Conservation (phyloP, 2,113 vertebrate species). For the Bos indicus region DNA sequence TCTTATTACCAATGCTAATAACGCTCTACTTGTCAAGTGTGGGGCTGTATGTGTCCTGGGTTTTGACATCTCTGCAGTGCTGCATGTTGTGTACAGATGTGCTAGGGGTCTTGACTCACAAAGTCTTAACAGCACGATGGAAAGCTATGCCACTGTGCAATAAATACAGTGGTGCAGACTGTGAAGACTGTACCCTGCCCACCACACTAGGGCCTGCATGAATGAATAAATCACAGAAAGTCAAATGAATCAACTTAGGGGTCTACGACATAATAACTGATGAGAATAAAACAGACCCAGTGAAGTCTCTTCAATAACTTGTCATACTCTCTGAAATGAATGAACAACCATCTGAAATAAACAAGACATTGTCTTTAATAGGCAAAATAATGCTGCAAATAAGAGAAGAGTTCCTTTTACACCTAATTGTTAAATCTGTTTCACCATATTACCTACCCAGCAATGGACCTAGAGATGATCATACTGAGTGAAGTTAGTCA, state of each 20-base stretch:
- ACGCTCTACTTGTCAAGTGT: constrained; percentile 45
- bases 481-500: not conserved
- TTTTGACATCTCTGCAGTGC: constrained; percentile 58
- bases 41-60: not conserved
- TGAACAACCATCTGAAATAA: not conserved
- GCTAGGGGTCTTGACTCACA: not conserved
- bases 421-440: not conserved
- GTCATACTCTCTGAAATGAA: not conserved
- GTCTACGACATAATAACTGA: not conserved
- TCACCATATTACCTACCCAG: not conserved
- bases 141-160: not conserved
- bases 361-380: not conserved
- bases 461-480: not conserved
- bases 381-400: not conserved
- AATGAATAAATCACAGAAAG: not conserved
- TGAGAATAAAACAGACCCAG: not conserved
- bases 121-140: not conserved
- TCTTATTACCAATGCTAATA: constrained; percentile 67
- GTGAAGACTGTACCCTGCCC: not conserved
- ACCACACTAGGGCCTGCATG: not conserved
- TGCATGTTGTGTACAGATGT: constrained; percentile 56
- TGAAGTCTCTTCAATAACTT: not conserved
- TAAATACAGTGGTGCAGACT: not conserved
- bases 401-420: not conserved
- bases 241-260: not conserved